These are phyloP conservation scores for Plebejus anna DNA, from an alignment of 2,888 invertebrate genomes.

Conservation along the genomic window DNA sequence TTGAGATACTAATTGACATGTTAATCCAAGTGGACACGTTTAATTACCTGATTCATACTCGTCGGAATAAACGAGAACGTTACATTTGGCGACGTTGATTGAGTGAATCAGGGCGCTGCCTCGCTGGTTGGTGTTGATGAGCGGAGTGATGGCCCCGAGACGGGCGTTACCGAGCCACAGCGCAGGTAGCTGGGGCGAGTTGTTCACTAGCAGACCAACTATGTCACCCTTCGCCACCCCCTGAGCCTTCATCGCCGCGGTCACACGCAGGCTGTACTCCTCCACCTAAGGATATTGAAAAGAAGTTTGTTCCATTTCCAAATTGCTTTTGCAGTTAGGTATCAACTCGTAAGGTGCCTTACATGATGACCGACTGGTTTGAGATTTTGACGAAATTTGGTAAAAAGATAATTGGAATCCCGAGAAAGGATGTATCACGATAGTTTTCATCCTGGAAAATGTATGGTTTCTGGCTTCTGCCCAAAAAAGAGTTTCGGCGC, in stretches of 20 bases:
- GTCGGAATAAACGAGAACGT: slow-evolving; percentile 90
- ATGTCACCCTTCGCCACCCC: slow-evolving; percentile 93
- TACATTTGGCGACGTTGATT: slow-evolving; percentile 90
- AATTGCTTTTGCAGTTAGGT: neutral
- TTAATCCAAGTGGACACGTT: neutral
- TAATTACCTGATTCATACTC: slow-evolving; percentile 83
- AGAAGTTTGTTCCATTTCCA: neutral
- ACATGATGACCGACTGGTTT: neutral
- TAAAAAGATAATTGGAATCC: too few species aligned
- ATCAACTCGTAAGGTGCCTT: neutral
- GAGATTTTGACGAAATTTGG: too few species aligned
- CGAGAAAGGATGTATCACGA: too few species aligned
- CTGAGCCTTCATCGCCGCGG: slow-evolving; percentile 87
- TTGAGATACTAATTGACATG: neutral
- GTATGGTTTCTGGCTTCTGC: too few species aligned
- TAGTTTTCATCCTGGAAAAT: too few species aligned
- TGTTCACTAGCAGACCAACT: slow-evolving; percentile 93
- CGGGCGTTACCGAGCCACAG: slow-evolving; percentile 96
- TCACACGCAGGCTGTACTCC: slow-evolving; percentile 91
- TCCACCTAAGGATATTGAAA: slow-evolving; percentile 81
- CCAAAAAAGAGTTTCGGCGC: too few species aligned
- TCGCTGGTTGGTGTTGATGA: slow-evolving; percentile 96
- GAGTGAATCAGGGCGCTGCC: slow-evolving; percentile 92
- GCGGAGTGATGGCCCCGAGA: slow-evolving; percentile 89
- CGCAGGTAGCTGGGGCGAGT: slow-evolving; percentile 93